Evolutionary conservation across 2,113 vertebrate species (phyloP), one percentile per base, ranked within the genome.

Genomic region (Bos javanicus): DNA sequence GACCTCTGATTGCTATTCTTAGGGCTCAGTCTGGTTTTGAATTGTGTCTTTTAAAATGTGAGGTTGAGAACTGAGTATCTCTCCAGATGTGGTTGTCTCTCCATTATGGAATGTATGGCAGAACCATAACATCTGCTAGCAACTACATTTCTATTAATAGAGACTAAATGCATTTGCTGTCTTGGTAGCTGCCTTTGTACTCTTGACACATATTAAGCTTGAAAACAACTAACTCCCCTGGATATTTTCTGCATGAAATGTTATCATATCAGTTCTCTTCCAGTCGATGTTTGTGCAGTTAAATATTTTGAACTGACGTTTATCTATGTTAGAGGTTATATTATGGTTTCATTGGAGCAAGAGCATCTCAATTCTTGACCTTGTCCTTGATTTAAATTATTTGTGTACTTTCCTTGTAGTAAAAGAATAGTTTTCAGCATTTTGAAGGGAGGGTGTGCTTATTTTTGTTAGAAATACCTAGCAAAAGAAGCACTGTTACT

Each of bases 321-420:
- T 93, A 97, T 98, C 36, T 95, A 21, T 93, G 60, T 78, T 97
- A 78, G 81, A 86, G 85, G 74, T 67, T 88, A 89, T 98, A 84
- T 82, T 97, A 84, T 92, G 56, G 57, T 76, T 94, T 97, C 26
- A 56, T 28, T 90, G 43, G 95, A 48, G 78, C 33, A 62, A 89
- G 46, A 97, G 3, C 64, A 93, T 95, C 95, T 92, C 67, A 67
- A 74, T 97, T 97, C 89, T 97, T 91, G 89, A 96, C 52, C 78
- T 25, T 97, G 59, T 78, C 87, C 88, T 97, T 97, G 59, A 95
- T 26, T 94, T 39, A 96, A 95, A 97, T 94, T n/a, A 95, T 84
- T 95, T 90, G 30, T 90, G 2, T 89, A 85, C 30, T 91, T 91
- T 86, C 60, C 46, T 87, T 94, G 36, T 71, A 43, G 52, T 94